Evolutionary conservation across 2,888 invertebrate species (phyloP).

Genomic region (Pterobdella sp.): DNA sequence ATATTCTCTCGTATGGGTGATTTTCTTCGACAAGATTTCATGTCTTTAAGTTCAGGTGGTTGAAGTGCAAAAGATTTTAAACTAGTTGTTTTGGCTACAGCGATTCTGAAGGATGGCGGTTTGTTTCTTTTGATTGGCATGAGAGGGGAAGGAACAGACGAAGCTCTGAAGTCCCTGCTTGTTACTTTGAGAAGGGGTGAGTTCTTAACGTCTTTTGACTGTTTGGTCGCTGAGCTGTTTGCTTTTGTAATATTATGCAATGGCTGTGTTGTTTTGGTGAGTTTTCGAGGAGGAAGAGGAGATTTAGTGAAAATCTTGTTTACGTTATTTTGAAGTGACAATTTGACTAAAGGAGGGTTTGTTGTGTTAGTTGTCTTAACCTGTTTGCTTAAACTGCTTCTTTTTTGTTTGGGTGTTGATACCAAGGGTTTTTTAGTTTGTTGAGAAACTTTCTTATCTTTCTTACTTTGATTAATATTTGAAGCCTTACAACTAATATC

Average conservation of each 20-base stretch:
- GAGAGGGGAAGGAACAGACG: conserved; percentile 3
- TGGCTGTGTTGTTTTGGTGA: background rate
- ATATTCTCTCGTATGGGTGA: too few relatives aligned
- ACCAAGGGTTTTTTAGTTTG: background rate
- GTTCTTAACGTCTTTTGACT: too few relatives aligned
- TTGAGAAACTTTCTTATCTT: background rate
- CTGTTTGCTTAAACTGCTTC: background rate
- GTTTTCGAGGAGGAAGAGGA: background rate
- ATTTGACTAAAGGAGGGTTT: background rate
- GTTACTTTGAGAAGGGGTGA: background rate
- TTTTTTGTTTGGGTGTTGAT: background rate
- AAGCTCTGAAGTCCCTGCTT: background rate
- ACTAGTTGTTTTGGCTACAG: background rate
- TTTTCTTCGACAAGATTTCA: background rate
- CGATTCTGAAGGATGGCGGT: conserved; percentile 2
- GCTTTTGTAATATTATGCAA: too few relatives aligned
- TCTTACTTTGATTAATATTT: background rate
- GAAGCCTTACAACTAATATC: background rate
- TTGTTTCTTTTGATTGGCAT: background rate
- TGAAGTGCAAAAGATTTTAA: background rate
- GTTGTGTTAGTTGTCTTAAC: background rate
- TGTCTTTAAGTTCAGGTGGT: background rate
- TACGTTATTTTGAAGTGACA: background rate
- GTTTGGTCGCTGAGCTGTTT: too few relatives aligned
- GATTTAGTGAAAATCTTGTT: background rate